phyloP scores from a whole-genome alignment of 2,113 vertebrate species.

The Grammomys surdaster region DNA sequence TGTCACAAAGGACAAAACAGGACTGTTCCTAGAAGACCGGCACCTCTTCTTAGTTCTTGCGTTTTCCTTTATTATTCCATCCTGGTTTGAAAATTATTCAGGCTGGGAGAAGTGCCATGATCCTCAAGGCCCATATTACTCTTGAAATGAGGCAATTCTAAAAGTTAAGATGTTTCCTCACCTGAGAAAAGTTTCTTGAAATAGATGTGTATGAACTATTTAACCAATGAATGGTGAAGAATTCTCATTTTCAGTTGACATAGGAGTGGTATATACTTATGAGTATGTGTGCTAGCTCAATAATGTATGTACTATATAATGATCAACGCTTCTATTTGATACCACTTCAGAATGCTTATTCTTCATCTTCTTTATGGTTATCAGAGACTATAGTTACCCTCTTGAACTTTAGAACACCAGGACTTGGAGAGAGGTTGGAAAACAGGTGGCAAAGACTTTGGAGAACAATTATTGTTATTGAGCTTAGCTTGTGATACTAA shows the following conservation, averaged over 20 bases:
- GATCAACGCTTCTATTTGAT: not conserved
- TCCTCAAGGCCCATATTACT: not conserved
- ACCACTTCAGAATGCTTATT: not conserved
- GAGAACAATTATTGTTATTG: not conserved
- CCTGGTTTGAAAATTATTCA: not conserved
- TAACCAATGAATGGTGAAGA: not conserved
- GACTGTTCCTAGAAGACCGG: not conserved
- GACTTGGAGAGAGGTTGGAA: not conserved
- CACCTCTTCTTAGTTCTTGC: not conserved
- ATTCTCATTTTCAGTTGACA: not conserved
- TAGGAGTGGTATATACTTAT: not conserved
- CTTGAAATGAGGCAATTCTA: conserved; percentile 49
- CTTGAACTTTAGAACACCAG: not conserved
- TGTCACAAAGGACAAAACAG: not conserved
- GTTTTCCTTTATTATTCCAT: not conserved
- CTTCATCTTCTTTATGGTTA: not conserved
- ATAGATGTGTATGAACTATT: not conserved
- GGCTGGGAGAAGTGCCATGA: not conserved
- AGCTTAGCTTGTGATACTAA: not conserved
- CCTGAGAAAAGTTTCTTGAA: not conserved
- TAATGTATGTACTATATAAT: not conserved
- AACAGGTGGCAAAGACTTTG: not conserved
- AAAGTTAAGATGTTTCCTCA: not conserved
- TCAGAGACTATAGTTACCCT: not conserved
- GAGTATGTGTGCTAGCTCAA: not conserved